These are phyloP conservation scores for Reticulitermes speratus DNA, from an alignment of 1,140 invertebrate genomes.

Conservation along the genomic window DNA sequence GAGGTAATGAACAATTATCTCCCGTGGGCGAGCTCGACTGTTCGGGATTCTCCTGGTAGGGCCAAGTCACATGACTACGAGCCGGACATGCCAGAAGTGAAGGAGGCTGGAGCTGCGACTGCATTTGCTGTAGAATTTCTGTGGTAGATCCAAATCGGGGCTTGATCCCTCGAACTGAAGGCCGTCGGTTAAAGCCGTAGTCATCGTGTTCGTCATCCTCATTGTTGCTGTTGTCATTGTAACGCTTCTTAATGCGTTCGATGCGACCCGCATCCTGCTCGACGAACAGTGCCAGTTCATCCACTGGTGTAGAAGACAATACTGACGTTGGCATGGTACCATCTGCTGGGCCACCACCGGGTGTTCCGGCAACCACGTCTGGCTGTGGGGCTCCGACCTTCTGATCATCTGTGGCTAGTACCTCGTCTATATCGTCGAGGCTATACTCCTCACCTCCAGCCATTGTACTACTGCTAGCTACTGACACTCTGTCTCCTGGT, in stretches of 20 bases:
- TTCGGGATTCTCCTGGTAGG: neutral
- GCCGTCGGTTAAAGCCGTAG: slow-evolving; percentile 84
- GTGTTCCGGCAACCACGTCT: slow-evolving; percentile 74
- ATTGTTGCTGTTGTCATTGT: slow-evolving; percentile 43
- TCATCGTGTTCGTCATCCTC: slow-evolving; percentile 83
- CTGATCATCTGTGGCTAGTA: slow-evolving; percentile 48
- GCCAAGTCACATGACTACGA: slow-evolving; percentile 28
- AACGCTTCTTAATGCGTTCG: slow-evolving; percentile 76
- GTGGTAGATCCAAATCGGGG: slow-evolving; percentile 73
- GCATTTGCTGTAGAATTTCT: slow-evolving; percentile 65
- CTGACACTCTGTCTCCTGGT: slow-evolving; percentile 49
- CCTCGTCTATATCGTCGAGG: slow-evolving; percentile 65
- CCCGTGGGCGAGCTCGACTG: neutral
- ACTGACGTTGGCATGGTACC: neutral
- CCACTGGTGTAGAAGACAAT: slow-evolving; percentile 42
- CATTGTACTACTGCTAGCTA: slow-evolving; percentile 40
- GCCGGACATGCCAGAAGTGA: neutral
- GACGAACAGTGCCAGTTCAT: slow-evolving; percentile 80
- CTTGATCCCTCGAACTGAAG: slow-evolving; percentile 76
- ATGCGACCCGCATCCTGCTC: slow-evolving; percentile 77
- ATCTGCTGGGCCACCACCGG: slow-evolving; percentile 36
- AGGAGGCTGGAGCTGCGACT: slow-evolving; percentile 31
- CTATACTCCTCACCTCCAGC: slow-evolving; percentile 54
- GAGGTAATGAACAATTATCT: neutral
- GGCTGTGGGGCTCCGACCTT: slow-evolving; percentile 58